Evolutionary conservation across 1,140 invertebrate genomes (phyloP).

Genomic region (Drosophila nigromelanica): DNA sequence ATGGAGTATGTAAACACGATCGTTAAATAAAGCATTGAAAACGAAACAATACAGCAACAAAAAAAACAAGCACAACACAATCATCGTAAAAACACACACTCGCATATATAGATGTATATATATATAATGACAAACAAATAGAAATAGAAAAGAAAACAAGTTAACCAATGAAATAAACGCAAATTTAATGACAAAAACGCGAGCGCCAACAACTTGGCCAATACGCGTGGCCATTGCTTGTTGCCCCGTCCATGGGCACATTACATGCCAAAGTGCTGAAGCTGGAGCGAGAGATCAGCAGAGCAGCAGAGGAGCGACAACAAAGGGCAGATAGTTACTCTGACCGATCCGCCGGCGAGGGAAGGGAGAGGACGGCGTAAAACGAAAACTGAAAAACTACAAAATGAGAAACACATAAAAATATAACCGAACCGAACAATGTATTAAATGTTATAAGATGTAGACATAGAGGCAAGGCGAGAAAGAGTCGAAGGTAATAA

Average conservation of each 20-base stretch:
- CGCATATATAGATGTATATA: background rate
- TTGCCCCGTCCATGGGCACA: constrained; percentile 13
- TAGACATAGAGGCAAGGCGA: constrained; percentile 1
- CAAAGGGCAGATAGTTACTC: constrained; percentile 35
- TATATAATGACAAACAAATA: constrained; percentile 35
- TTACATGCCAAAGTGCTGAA: constrained; percentile 13
- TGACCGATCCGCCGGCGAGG: constrained; percentile 6
- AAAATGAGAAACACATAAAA: constrained; percentile 71
- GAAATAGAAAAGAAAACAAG: constrained; percentile 68
- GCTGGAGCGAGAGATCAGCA: constrained; percentile 25
- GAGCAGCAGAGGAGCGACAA: constrained; percentile 30
- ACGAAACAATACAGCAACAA: constrained; percentile 67
- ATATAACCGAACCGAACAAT: constrained; percentile 23
- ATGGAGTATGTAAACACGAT: constrained; percentile 74
- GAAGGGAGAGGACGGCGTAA: background rate
- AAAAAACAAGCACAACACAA: constrained; percentile 26
- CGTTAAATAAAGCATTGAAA: constrained; percentile 72
- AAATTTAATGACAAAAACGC: constrained; percentile 81
- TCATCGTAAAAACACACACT: constrained; percentile 10
- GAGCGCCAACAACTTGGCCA: constrained; percentile 71
- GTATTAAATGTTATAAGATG: constrained; percentile 60
- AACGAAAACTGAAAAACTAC: constrained; percentile 66
- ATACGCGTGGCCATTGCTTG: constrained; percentile 71
- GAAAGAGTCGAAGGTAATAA: constrained; percentile 17
- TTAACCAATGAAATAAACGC: constrained; percentile 82